These are phyloP conservation scores for Drosophila prolongata DNA, from an alignment of 2,888 invertebrate species.

Conservation along the genomic window DNA sequence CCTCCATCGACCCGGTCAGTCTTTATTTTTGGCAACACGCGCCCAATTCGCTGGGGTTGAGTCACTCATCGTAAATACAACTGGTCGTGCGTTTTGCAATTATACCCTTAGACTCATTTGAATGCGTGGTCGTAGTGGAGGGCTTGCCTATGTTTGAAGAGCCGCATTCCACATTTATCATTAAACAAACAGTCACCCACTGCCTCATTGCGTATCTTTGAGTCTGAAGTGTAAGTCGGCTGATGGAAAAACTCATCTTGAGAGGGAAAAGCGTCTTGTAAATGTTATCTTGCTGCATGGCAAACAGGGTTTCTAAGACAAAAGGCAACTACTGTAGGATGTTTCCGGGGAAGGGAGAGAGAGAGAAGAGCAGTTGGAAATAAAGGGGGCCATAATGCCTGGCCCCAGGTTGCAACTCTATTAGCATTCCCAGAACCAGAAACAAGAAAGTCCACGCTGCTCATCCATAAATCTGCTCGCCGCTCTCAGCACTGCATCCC, in stretches of 20 bases:
- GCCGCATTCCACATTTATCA: conserved; percentile 64
- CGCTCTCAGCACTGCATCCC: conserved; percentile 51
- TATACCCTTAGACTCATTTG: conserved; percentile 26
- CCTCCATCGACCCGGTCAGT: not conserved
- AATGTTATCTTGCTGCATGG: conserved; percentile 60
- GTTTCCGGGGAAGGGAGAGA: conserved; percentile 22
- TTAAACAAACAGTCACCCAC: conserved; percentile 50
- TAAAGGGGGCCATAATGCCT: conserved; percentile 27
- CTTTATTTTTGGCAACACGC: conserved; percentile 58
- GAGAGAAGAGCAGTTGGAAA: not conserved
- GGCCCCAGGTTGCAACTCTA: conserved; percentile 68
- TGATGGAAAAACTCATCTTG: conserved; percentile 55
- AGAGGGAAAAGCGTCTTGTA: conserved; percentile 39
- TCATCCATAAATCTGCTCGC: conserved; percentile 68
- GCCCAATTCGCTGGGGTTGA: conserved; percentile 30
- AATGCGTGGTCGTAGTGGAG: conserved; percentile 13
- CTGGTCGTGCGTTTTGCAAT: conserved; percentile 47
- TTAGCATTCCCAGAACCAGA: conserved; percentile 72
- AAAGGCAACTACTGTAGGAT: conserved; percentile 71
- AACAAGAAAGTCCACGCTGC: conserved; percentile 44
- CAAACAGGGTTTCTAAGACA: conserved; percentile 48
- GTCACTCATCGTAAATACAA: conserved; percentile 42
- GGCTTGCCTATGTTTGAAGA: conserved; percentile 46
- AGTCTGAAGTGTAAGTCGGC: conserved; percentile 43
- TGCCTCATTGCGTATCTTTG: conserved; percentile 36